Evolutionary conservation across 2,113 vertebrate genomes (phyloP), one percentile per base, ranked within the genome.

Genomic region (Ornithorhynchus anatinus): DNA sequence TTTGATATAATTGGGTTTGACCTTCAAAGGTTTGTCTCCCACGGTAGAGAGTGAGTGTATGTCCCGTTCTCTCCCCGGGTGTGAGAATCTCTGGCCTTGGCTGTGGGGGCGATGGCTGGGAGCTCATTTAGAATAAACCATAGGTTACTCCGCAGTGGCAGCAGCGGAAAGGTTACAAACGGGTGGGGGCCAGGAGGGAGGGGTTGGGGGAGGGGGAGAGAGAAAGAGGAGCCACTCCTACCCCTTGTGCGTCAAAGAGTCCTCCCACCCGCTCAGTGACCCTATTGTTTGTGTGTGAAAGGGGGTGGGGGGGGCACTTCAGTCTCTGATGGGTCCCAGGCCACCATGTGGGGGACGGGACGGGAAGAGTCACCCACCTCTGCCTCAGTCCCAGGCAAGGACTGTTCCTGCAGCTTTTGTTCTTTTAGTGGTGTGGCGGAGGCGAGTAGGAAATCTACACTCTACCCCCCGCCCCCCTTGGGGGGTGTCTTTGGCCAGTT

Each of bases 1-100:
- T 64, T 17, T 32, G 29, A 19, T 27, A 57, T 67, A 19, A 50
- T 59, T 38, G 66, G 80, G 79, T 70, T 72, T 42, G 75, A 75
- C 87, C 84, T 61, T 76, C 67, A 82, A 53, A 35, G 57, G 27
- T 36, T 78, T 57, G 63, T 70, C 74, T 85, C 77, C 69, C 79
- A 82, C 43, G 44, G 75, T 63, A 33, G 37, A 59, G n/a, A 16
- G 44, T n/a, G 1, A 47, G n/a, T n/a, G n/a, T n/a, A n/a, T 80
- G 84, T 87, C 85, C 82, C 82, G 82, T 85, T 76, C 74, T 5
- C 64, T 50, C 64, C 54, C 52, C 56, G 2, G 42, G 61, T 53
- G 68, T 59, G 31, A 14, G 58, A 14, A 59, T 36, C 68, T 61
- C 71, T 47, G 60, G 25, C 59, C 68, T 78, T 67, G n/a, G n/a